These are phyloP conservation scores for Hucho hucho DNA, from an alignment of 2,113 vertebrate species.

Conservation along the genomic window DNA sequence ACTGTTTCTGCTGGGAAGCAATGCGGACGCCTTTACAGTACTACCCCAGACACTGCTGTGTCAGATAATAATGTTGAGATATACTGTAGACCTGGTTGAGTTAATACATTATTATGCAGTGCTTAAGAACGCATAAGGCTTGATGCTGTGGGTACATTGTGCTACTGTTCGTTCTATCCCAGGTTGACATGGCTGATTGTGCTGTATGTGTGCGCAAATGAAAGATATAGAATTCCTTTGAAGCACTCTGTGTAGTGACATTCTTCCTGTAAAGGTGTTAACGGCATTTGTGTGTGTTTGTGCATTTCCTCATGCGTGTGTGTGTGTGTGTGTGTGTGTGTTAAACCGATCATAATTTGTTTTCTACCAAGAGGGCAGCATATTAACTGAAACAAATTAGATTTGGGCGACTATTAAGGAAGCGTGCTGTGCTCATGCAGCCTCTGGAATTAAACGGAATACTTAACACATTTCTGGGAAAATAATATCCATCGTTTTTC, in stretches of 20 bases:
- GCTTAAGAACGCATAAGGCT: background rate
- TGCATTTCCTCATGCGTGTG: background rate
- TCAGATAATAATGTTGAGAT: no score
- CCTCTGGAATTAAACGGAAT: slow-evolving; percentile 3
- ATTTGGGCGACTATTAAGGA: slow-evolving; percentile 24
- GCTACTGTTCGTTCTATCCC: background rate
- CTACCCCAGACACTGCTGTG: no score
- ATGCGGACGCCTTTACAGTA: no score
- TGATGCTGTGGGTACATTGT: background rate
- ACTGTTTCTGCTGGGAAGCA: no score
- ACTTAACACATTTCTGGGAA: slow-evolving; percentile 11
- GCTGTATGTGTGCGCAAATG: background rate
- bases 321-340: background rate
- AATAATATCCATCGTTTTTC: background rate
- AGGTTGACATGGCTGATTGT: background rate
- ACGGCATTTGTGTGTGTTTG: background rate
- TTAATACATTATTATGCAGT: background rate
- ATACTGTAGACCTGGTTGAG: background rate
- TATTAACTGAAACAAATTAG: slow-evolving; percentile 35
- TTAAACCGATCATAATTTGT: background rate
- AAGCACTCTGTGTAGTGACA: background rate
- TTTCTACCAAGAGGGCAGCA: slow-evolving; percentile 6
- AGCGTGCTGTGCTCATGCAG: slow-evolving; percentile 16
- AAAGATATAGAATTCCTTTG: no score
- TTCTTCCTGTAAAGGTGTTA: background rate